Evolutionary conservation across 2,888 invertebrate genomes (phyloP), one percentile per base, ranked within the genome.

Genomic region (Spatulosminthurus flaviceps): DNA sequence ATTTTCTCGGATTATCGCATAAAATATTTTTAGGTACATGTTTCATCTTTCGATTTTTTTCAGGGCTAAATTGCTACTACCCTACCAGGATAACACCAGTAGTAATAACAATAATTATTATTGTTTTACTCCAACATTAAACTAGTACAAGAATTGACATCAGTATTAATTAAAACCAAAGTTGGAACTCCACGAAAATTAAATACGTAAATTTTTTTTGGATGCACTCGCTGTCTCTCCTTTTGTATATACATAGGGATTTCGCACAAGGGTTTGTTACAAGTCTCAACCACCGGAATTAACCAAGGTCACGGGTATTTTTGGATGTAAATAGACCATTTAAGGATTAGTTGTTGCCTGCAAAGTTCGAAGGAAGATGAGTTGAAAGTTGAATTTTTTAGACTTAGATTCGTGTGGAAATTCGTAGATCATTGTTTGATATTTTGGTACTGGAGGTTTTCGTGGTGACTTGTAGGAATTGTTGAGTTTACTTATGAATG

Each of bases 401-500:
- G 34, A 34, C 34, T 34, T 34, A n/a, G n/a, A n/a, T n/a, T 34
- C 4, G 9, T 7, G 34, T 34, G 34, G 34, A 34, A 34, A 34
- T 51, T n/a, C 41, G 51, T 16, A 51, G 51, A 51, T 11, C 51
- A n/a, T n/a, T 4, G 16, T 16, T 51, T 51, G 16, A n/a, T 51
- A 51, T 51, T 51, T 13, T 51, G 51, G 51, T 51, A 51, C 19
- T 51, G 51, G n/a, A 34, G n/a, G 51, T 26, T 26, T 22, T 22
- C 11, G 24, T 64, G 11, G 13, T 24, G 64, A 64, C 64, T 64
- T 64, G 64, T 22, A 22, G 13, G 24, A 42, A 51, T 43, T 26
- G 21, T 13, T 72, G 69, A 24, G n/a, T 72, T 41, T 72, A 21
- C 24, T 43, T 29, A 34, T 71, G 29, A 43, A 72, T 26, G 24